Conservation (phyloP, 2,797 vertebrate species). For the Potorous gilbertii region DNA sequence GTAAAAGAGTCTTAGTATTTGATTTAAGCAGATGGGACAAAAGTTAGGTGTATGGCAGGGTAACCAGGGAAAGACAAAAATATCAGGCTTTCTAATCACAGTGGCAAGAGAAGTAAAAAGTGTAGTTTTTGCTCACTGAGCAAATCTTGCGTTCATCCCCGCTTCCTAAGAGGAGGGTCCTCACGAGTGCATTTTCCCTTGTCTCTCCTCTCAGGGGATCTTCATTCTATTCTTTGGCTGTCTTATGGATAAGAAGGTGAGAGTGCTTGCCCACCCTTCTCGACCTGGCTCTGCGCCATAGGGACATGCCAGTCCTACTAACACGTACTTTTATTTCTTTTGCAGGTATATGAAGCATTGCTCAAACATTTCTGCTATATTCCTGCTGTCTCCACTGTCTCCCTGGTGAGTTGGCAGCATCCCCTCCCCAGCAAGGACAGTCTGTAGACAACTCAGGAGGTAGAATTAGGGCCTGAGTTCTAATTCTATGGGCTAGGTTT, state of each 20-base stretch:
- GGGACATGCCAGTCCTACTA: neutral
- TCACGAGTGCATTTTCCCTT: neutral
- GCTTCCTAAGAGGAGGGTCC: neutral
- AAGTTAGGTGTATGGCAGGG: neutral
- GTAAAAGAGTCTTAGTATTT: neutral
- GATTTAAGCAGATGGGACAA: neutral
- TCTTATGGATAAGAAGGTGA: conserved; percentile 82
- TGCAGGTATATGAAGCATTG: conserved; percentile 73
- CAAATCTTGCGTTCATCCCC: neutral
- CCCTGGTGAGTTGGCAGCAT: conserved; percentile 64
- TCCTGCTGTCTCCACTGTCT: neutral
- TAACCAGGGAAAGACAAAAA: neutral
- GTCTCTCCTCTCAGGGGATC: conserved; percentile 72
- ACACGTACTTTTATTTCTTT: neutral
- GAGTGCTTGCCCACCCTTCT: neutral
- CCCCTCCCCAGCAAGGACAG: conserved; percentile 17
- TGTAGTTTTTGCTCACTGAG: neutral
- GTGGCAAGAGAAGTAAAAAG: neutral
- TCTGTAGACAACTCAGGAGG: neutral
- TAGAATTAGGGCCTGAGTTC: neutral
- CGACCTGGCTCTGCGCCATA: neutral
- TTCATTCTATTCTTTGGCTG: conserved; percentile 80
- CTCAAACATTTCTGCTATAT: conserved; percentile 38
- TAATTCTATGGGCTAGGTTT: neutral
- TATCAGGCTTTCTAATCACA: neutral